These are phyloP conservation scores for Halocaridina rubra DNA, from an alignment of 2,888 invertebrate genomes.

Conservation along the genomic window DNA sequence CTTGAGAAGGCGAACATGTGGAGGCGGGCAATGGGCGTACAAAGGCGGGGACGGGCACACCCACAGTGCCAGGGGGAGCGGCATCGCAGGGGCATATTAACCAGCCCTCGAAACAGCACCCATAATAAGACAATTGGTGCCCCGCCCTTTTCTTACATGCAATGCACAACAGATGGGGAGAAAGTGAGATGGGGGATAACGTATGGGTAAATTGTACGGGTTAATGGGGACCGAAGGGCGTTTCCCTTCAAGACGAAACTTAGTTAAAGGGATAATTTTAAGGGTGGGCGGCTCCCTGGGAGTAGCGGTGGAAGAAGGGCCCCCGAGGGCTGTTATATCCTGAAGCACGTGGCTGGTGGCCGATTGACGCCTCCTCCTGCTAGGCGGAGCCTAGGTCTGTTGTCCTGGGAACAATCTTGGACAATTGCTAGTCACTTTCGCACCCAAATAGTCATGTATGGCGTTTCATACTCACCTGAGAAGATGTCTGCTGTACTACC, in stretches of 20 bases:
- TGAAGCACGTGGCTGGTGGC: constrained; percentile 50
- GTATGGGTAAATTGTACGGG: no score
- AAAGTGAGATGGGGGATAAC: no score
- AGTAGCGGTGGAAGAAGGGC: constrained; percentile 25
- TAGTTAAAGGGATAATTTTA: no score
- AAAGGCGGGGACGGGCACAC: constrained; percentile 38
- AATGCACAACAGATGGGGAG: no score
- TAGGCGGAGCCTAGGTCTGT: constrained; percentile 45
- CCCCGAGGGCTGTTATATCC: constrained; percentile 40
- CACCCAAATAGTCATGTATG: background rate
- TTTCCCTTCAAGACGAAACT: no score
- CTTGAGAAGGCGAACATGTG: background rate
- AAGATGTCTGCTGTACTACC: constrained; percentile 31
- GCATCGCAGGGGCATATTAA: constrained; percentile 2
- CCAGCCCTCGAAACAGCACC: constrained; percentile 38
- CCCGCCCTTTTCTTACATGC: constrained; percentile 25
- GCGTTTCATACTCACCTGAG: constrained; percentile 26
- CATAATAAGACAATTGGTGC: no score
- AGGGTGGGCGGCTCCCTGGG: constrained; percentile 48
- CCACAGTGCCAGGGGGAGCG: constrained; percentile 19
- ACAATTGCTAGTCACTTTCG: background rate
- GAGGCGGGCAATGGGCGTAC: constrained; percentile 53
- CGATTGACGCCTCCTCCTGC: constrained; percentile 56
- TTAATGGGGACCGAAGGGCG: background rate
- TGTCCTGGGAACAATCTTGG: constrained; percentile 22